Evolutionary conservation across 2,888 invertebrate genomes (phyloP), one percentile per base, ranked within the genome.

Genomic region (Ornithoptera priamus): DNA sequence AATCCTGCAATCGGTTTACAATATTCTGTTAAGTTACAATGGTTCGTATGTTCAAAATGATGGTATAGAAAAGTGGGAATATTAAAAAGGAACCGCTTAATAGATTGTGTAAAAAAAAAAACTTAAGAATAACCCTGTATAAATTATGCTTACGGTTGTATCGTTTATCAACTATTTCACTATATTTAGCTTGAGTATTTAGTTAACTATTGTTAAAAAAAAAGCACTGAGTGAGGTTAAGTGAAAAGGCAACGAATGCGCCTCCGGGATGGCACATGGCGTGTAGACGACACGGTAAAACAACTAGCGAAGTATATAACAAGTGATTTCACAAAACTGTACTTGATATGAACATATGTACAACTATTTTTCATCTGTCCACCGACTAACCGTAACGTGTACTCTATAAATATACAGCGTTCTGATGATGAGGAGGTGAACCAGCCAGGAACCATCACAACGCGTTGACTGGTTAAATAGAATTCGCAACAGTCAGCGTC

Each of bases 91-190:
- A 68, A 68, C 50, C 46, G 67, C 46, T 64, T 56, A 64, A 64
- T 65, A 66, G 36, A 62, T 61, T 64, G 68, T 24, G 53, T 70
- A 67, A 69, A 71, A 69, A 73, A 83, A 53, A 53, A 82, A 79
- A 75, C 83, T 86, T 85, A 86, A 88, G 85, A 89, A 89, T 90
- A 92, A 91, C 91, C 91, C 92, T 91, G 92, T 90, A 91, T 90
- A 91, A 90, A 91, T 91, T 90, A 92, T 91, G 89, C 91, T 89
- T 90, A 90, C 80, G 85, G 87, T 88, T 87, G 83, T 87, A 86
- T 79, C 74, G 82, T 84, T 85, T 84, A 82, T 68, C 75, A 84
- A 83, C 88, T 90, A 91, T 88, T 88, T 80, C 77, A 85, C 83
- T 87, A 88, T 85, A 84, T 82, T 84, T 83, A 80, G 84, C 83